Evolutionary conservation across 2,113 vertebrate species (phyloP), one percentile per base, ranked within the genome.

Genomic region (Verasper variegatus): DNA sequence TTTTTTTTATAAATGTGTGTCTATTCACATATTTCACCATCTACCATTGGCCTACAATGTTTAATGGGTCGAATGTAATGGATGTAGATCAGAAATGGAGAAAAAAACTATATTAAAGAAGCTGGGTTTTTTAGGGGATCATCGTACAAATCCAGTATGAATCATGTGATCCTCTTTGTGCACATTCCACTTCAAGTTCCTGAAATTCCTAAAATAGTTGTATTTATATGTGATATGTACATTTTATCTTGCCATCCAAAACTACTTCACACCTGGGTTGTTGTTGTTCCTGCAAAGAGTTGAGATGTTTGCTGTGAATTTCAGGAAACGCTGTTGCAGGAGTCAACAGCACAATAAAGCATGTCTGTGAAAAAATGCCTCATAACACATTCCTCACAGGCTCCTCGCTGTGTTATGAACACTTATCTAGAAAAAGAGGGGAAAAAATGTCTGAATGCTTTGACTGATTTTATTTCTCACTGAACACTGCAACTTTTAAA

Each of bases 301-400:
- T 51, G 66, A 52, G 55, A 72, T 35, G 9, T 70, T 61, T 80
- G 54, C 17, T 76, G 65, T 74, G 26, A 68, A 20, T 63, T 67
- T 52, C 56, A 76, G 24, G 71, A 83, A 76, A 78, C 1, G 23
- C 58, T 31, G 35, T 24, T 26, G 37, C 40, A 42, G 64, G 26
- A 84, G 49, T 75, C 55, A 80, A 58, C 68, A 74, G 40, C 52
- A 18, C 65, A 54, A 79, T 78, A 80, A 84, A 79, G 37, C 55
- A 75, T 40, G 62, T 68, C 55, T 42, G 60, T 61, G 59, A 79
- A 84, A 84, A 83, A 82, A 84, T 31, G 15, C 64, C 18, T 69
- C 12, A 2, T 12, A 74, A 68, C 55, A 70, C 75, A 85, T 85
- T 87, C 78, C 80, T 66, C 67, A 65, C 10, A 64, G 59, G 21